phyloP scores from a whole-genome alignment of 2,113 vertebrate species.

The Rhinoderma darwinii region DNA sequence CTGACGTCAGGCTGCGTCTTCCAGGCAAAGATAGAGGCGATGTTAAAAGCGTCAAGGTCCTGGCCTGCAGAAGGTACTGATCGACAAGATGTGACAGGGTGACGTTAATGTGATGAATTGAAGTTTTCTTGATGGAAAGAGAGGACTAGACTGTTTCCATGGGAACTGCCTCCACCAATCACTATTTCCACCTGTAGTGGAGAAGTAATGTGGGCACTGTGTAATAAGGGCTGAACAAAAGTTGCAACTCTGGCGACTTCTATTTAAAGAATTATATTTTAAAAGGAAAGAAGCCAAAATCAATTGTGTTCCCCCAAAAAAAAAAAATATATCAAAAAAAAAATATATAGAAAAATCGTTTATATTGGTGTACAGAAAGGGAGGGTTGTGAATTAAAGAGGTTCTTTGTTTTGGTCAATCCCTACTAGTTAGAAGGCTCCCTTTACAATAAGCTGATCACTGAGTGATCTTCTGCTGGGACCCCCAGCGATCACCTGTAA shows the following conservation, averaged over 20 bases:
- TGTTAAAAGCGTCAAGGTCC: slow-evolving; percentile 29
- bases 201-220: not conserved
- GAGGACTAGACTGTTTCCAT: slow-evolving; percentile 22
- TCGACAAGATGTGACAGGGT: slow-evolving; percentile 30
- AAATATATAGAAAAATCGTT: not conserved
- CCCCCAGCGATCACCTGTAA: too few relatives aligned
- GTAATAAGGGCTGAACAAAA: not conserved
- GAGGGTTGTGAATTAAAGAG: too few relatives aligned
- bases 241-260: not conserved
- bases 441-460: too few relatives aligned
- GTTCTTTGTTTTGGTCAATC: too few relatives aligned
- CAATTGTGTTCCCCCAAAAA: not conserved
- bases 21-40: not conserved
- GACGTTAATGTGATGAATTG: slow-evolving; percentile 50
- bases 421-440: too few relatives aligned
- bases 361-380: too few relatives aligned
- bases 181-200: not conserved
- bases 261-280: not conserved
- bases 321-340: too few relatives aligned
- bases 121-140: slow-evolving; percentile 18
- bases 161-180: slow-evolving; percentile 11
- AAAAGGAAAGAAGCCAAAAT: not conserved
- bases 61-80: not conserved
- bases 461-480: too few relatives aligned
- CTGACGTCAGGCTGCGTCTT: not conserved